Evolutionary conservation across 53 echinoderm and acorn worm species (phyloP), one percentile per base, ranked within the genome.

Genomic region (Paelopatides confundens): DNA sequence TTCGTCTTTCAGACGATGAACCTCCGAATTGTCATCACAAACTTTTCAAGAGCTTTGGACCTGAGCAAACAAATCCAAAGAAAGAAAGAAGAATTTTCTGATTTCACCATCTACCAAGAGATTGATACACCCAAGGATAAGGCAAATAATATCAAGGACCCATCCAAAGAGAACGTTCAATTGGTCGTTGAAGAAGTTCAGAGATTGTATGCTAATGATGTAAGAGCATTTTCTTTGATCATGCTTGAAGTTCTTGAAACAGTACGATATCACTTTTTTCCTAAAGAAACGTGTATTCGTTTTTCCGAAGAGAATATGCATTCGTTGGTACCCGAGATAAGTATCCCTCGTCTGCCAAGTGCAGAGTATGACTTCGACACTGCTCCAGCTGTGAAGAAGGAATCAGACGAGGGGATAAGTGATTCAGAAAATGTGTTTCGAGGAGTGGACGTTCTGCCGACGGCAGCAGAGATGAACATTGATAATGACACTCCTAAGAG

Each of bases 201-300:
- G 63, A 86, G 81, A 65, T 82, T 81, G 23, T 98, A 86, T 39
- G 87, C 89, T 15, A 92, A 91, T n/a, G 98, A 98, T 83, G 90
- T 98, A 29, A 88, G 98, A n/a, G 94, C 98, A 40, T 98, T 98
- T 52, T 94, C 94, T n/a, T 69, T 98, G 23, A 87, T 98, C 26
- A 64, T 98, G 88, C 85, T 96, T 37, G 98, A 98, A 78, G 90
- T 98, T 90, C 71, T 98, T 83, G 92, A 83, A 40, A 83, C 64
- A 24, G 84, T 83, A 3, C 13, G 84, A 31, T 36, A 37, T 35
- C 84, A 83, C 63, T 63, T 83, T 26, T 65, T 83, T 23, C 63
- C 63, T 13, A 65, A 83, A 36, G 84, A 83, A 29, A 35, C 38
- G 21, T 63, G 65, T 38, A 58, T 83, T 65, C 63, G 38, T 14